Conservation (phyloP, 2,113 vertebrate genomes). For the Tyrannus savana region DNA sequence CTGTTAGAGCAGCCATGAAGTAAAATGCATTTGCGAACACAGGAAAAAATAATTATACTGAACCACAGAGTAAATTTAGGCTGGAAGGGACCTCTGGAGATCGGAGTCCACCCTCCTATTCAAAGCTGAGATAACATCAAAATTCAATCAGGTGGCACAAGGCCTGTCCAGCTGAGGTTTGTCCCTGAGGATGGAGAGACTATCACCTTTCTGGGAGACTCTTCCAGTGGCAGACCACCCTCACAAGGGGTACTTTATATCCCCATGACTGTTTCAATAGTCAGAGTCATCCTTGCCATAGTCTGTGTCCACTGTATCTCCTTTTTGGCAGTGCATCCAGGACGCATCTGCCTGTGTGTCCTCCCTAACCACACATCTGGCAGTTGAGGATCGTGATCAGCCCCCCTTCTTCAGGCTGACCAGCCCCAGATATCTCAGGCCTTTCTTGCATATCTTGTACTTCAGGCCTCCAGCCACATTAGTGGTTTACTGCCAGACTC, state of each 20-base stretch:
- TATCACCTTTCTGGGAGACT: background rate
- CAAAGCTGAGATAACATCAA: background rate
- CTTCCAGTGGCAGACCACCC: background rate
- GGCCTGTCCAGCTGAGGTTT: background rate
- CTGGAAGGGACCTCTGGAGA: background rate
- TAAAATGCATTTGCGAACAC: background rate
- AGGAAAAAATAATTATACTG: background rate
- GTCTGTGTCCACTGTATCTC: background rate
- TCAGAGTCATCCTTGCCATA: background rate
- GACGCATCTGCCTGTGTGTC: background rate
- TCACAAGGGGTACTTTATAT: background rate
- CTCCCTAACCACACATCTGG: background rate
- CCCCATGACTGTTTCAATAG: background rate
- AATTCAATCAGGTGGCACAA: background rate
- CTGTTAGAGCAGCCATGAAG: background rate
- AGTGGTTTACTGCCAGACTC: background rate
- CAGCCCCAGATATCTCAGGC: background rate
- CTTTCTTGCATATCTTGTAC: fast-evolving
- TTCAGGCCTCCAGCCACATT: background rate
- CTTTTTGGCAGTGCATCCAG: background rate
- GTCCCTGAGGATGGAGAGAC: background rate
- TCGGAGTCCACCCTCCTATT: background rate
- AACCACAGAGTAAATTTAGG: background rate
- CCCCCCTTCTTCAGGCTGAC: background rate
- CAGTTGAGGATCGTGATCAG: fast-evolving